Conservation (phyloP, 1,140 invertebrate species). For the Drosophila paulistorum region DNA sequence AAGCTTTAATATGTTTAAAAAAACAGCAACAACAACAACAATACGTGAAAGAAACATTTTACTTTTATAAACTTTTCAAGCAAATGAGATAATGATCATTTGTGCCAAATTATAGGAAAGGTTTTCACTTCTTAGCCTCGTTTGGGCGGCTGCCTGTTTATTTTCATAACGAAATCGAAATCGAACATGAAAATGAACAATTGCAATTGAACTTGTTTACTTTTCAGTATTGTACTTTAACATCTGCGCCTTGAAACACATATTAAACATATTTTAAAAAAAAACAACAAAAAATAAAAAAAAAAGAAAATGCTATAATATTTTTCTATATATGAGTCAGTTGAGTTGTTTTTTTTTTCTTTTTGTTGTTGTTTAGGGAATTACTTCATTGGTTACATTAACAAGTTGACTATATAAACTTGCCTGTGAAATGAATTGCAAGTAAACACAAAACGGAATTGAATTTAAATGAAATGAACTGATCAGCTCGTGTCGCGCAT, state of each 20-base stretch:
- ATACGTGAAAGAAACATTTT: background rate
- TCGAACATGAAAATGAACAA: conserved; percentile 8
- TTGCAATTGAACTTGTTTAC: conserved; percentile 13
- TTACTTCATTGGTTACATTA: conserved; percentile 13
- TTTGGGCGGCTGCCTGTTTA: conserved; percentile 4
- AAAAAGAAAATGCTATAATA: conserved; percentile 3
- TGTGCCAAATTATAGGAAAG: background rate
- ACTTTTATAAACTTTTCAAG: background rate
- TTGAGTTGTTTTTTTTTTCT: background rate
- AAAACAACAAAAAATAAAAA: background rate
- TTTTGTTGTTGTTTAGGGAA: background rate
- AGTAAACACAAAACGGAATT: conserved; percentile 3
- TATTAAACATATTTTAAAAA: no score
- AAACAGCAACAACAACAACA: no score
- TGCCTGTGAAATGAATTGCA: background rate
- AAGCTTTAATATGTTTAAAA: conserved; percentile 42
- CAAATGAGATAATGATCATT: background rate
- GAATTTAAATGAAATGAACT: background rate
- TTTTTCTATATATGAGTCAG: conserved; percentile 1
- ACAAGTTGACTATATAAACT: conserved; percentile 6
- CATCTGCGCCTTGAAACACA: background rate
- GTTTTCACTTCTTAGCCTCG: conserved; percentile 9
- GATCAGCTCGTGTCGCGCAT: conserved; percentile 6
- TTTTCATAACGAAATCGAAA: conserved; percentile 7
- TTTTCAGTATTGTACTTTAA: conserved; percentile 3